These are phyloP conservation scores for Turnix velox DNA, from an alignment of 2,113 vertebrate species.

Conservation along the genomic window DNA sequence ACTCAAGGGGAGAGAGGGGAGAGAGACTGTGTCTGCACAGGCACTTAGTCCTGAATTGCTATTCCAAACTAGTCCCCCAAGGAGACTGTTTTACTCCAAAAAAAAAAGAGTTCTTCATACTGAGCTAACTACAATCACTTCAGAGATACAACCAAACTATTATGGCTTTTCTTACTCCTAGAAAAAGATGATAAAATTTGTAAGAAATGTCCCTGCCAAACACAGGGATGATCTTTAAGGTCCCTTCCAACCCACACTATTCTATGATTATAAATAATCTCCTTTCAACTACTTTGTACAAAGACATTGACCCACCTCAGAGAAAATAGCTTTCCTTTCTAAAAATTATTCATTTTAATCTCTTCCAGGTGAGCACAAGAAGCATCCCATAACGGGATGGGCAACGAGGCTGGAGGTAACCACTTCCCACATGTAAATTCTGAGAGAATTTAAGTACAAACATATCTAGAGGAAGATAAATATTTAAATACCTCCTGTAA, in stretches of 20 bases:
- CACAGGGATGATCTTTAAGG: too few species aligned
- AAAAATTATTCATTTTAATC: not conserved
- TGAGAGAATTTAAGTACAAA: not conserved
- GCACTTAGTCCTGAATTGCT: not conserved
- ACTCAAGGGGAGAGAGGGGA: not conserved
- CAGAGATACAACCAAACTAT: not conserved
- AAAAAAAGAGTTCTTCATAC: not conserved
- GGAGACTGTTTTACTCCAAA: not conserved
- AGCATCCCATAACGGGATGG: not conserved
- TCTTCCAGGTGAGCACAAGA: not conserved
- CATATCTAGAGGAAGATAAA: not conserved
- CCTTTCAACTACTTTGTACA: not conserved
- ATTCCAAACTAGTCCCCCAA: not conserved
- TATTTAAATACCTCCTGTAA: not conserved
- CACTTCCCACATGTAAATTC: not conserved
- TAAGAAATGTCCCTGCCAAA: not conserved
- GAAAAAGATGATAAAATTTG: not conserved
- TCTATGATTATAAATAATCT: too few species aligned
- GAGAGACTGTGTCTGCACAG: not conserved
- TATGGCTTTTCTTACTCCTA: not conserved
- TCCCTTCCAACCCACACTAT: too few species aligned
- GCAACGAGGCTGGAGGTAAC: not conserved
- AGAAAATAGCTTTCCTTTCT: fast-evolving
- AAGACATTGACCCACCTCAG: not conserved
- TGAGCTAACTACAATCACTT: not conserved